These are phyloP conservation scores for Lithobates pipiens DNA, from an alignment of 2,797 vertebrate species.

Conservation along the genomic window DNA sequence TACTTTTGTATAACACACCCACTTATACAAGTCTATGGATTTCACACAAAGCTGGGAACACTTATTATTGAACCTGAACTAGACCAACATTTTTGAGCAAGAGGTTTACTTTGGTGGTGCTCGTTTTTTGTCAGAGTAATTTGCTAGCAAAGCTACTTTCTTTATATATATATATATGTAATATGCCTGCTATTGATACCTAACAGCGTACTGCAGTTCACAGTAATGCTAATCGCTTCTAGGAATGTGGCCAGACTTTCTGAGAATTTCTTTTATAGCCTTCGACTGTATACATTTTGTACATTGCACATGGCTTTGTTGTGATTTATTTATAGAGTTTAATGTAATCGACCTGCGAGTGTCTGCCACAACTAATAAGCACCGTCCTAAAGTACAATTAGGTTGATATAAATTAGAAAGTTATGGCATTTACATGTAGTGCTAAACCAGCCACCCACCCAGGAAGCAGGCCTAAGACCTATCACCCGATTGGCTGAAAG, in stretches of 20 bases:
- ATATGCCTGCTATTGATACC: neutral
- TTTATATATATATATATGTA: too few species aligned
- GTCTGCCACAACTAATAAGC: neutral
- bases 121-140: neutral
- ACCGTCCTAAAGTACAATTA: neutral
- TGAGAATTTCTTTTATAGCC: neutral
- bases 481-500: too few species aligned
- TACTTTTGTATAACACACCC: neutral
- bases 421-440: too few species aligned
- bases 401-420: too few species aligned
- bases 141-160: neutral
- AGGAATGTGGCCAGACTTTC: neutral
- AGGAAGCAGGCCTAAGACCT: too few species aligned
- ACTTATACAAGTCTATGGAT: neutral
- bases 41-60: neutral
- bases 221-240: neutral
- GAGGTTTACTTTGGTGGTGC: neutral
- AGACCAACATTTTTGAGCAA: neutral
- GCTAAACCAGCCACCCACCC: too few species aligned
- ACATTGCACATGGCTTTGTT: neutral
- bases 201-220: neutral
- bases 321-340: neutral
- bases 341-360: neutral
- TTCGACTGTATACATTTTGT: neutral
- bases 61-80: slow-evolving; percentile 10